Evolutionary conservation across 2,113 vertebrate species (phyloP).

Genomic region (Hepsetus odoe): DNA sequence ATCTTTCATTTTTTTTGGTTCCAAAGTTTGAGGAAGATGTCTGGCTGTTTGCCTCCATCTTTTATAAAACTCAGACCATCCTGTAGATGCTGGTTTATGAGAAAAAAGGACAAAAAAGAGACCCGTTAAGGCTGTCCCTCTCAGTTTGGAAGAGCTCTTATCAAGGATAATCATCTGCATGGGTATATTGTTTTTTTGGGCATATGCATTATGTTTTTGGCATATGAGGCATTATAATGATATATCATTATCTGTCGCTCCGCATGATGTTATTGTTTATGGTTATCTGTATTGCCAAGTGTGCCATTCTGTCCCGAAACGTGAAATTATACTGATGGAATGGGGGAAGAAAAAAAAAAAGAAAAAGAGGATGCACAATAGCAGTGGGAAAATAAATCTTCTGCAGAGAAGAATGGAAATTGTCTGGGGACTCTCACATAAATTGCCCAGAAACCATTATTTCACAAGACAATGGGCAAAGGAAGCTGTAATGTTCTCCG

Average conservation of each 20-base stretch:
- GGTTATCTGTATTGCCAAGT: conserved; percentile 41
- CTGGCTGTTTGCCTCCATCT: not conserved
- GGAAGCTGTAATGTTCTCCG: conserved; percentile 38
- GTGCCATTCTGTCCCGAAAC: conserved; percentile 39
- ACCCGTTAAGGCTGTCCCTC: not conserved
- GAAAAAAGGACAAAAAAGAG: too few species aligned
- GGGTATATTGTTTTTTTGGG: not conserved
- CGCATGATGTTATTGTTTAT: conserved; percentile 50
- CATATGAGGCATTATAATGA: conserved; percentile 17
- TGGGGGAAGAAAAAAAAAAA: too few species aligned
- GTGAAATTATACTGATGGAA: conserved; percentile 47
- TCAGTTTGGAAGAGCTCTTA: conserved; percentile 4
- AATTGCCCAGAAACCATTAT: conserved; percentile 52
- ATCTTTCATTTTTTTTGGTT: not conserved
- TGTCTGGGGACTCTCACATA: conserved; percentile 43
- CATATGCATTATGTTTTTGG: not conserved
- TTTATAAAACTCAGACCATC: not conserved
- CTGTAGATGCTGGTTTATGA: not conserved
- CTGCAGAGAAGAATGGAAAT: conserved; percentile 44
- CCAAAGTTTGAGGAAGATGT: too few species aligned
- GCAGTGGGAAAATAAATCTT: conserved; percentile 42
- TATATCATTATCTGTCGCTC: conserved; percentile 42
- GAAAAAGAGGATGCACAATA: conserved; percentile 43
- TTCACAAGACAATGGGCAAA: conserved; percentile 53
- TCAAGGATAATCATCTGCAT: not conserved